These are phyloP conservation scores for Macrobrachium nipponense DNA, from an alignment of 1,140 invertebrate species.

Conservation along the genomic window DNA sequence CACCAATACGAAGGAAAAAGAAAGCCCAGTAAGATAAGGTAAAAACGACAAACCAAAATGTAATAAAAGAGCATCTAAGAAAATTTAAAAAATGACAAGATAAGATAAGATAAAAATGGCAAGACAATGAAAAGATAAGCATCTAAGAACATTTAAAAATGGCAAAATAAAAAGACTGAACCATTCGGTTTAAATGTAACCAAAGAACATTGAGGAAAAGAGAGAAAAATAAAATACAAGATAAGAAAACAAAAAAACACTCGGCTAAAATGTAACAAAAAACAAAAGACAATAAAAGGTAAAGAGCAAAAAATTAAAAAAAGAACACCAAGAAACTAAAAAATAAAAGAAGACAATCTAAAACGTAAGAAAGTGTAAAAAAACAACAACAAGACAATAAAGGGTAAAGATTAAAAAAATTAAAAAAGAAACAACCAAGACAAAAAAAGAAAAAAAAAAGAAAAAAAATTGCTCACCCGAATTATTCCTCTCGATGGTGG, in stretches of 20 bases:
- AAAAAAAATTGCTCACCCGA: background rate
- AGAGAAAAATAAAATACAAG: too few species aligned
- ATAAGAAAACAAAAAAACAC: background rate
- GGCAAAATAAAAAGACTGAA: too few species aligned
- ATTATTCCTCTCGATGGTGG: background rate
- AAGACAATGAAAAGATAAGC: too few species aligned
- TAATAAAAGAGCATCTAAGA: too few species aligned
- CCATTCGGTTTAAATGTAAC: too few species aligned
- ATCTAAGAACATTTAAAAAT: too few species aligned
- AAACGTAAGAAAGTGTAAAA: background rate
- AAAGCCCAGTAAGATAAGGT: too few species aligned
- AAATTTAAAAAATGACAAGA: too few species aligned
- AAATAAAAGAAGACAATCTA: background rate
- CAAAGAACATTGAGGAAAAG: too few species aligned
- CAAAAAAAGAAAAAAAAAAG: background rate
- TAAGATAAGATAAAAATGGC: background rate
- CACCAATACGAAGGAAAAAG: too few species aligned
- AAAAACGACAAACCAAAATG: too few species aligned
- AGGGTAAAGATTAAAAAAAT: background rate
- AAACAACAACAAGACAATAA: background rate
- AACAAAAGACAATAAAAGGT: background rate
- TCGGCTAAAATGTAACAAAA: background rate
- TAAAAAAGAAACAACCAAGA: background rate
- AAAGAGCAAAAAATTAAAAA: background rate
- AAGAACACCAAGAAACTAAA: background rate